phyloP scores from a whole-genome alignment of 2,113 vertebrate genomes.

The Anguilla rostrata region DNA sequence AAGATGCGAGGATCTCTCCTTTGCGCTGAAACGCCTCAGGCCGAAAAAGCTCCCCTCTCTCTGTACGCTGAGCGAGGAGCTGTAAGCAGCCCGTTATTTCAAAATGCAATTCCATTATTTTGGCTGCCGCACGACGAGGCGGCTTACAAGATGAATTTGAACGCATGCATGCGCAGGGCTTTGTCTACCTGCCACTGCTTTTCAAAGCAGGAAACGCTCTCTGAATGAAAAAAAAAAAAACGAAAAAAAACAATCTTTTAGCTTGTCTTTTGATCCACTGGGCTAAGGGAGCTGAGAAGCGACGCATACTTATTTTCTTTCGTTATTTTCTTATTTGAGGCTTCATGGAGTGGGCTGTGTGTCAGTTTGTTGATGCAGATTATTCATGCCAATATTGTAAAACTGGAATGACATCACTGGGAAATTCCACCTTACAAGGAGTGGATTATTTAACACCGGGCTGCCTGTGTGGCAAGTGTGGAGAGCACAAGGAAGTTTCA shows the following conservation, averaged over 20 bases:
- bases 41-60: constrained; percentile 61
- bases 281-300: constrained; percentile 47
- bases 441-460: constrained; percentile 62
- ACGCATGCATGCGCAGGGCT: constrained; percentile 37
- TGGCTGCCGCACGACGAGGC: constrained; percentile 35
- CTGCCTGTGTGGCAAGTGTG: constrained; percentile 40
- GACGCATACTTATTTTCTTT: neutral
- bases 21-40: constrained; percentile 62
- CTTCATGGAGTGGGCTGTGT: constrained; percentile 38
- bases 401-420: constrained; percentile 71
- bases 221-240: constrained; percentile 40
- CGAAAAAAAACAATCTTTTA: constrained; percentile 42
- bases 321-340: neutral
- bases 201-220: constrained; percentile 38
- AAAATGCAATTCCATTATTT: constrained; percentile 56
- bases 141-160: constrained; percentile 58
- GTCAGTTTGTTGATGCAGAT: constrained; percentile 77
- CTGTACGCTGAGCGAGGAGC: constrained; percentile 44
- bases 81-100: constrained; percentile 47
- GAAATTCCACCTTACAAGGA: constrained; percentile 58
- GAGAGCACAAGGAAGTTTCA: constrained; percentile 55
- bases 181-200: constrained; percentile 42
- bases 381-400: constrained; percentile 68
- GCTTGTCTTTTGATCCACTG: constrained; percentile 47
- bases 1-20: constrained; percentile 60